Evolutionary conservation across 2,113 vertebrate genomes (phyloP).

Genomic region (Meles meles): DNA sequence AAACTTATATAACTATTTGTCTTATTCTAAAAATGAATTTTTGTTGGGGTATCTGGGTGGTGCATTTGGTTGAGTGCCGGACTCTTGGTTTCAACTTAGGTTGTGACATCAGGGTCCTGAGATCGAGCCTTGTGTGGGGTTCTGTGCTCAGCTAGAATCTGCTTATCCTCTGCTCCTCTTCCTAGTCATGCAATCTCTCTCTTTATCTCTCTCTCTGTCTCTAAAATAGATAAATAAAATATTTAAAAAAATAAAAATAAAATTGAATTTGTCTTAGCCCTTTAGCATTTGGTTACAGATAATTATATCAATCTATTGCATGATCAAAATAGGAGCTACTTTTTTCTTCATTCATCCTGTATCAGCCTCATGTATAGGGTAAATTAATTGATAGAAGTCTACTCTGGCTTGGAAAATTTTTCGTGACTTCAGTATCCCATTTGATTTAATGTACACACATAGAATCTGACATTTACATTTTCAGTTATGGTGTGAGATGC

Average conservation of each 20-base stretch:
- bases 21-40: neutral
- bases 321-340: neutral
- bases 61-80: neutral
- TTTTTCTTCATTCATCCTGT: neutral
- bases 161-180: neutral
- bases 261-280: neutral
- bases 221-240: neutral
- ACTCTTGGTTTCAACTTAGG: neutral
- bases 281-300: neutral
- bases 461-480: neutral
- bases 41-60: neutral
- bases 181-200: neutral
- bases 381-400: neutral
- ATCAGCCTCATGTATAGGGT: no score
- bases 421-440: neutral
- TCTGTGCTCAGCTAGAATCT: neutral
- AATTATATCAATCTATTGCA: neutral
- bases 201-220: no score
- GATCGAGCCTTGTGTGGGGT: neutral
- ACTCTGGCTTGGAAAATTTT: neutral
- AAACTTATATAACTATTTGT: neutral
- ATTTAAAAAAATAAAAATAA: neutral
- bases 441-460: neutral
- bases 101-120: neutral
- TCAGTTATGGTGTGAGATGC: neutral